Evolutionary conservation across 2,797 vertebrate species (phyloP).

Genomic region (Enteromius thamalakanensis): DNA sequence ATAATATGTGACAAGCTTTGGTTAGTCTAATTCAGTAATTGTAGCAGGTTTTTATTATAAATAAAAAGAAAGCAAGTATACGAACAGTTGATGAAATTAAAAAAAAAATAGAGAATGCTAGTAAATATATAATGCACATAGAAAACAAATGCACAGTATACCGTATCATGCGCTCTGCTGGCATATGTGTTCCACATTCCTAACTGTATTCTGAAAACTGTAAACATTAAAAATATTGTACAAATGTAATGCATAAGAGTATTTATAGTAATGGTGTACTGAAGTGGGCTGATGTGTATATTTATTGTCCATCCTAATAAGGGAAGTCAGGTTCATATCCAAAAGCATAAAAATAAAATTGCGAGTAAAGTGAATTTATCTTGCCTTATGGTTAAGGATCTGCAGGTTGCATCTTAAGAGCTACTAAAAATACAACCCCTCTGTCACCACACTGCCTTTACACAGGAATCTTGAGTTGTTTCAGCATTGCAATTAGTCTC

Average conservation of each 20-base stretch:
- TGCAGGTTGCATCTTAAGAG: neutral
- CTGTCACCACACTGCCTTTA: neutral
- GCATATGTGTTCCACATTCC: neutral
- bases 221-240: too few species aligned
- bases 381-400: too few species aligned
- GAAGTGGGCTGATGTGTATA: neutral
- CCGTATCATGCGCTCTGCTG: slow-evolving; percentile 7
- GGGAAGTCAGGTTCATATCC: neutral
- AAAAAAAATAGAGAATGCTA: neutral
- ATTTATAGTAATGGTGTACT: neutral
- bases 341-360: neutral
- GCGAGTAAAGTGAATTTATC: neutral
- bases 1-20: neutral
- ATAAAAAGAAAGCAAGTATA: neutral
- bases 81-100: too few species aligned
- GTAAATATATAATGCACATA: neutral
- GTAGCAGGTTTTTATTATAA: neutral
- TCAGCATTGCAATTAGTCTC: slow-evolving; percentile 5
- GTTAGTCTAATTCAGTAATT: neutral
- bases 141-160: neutral
- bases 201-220: neutral
- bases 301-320: neutral
- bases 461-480: neutral
- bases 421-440: neutral
- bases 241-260: neutral